A percentile compares a stretch with the other conserved stretches of the same genome.
phyloP scores from a whole-genome alignment of 2,888 invertebrate genomes.

The Halocaridina rubra region DNA sequence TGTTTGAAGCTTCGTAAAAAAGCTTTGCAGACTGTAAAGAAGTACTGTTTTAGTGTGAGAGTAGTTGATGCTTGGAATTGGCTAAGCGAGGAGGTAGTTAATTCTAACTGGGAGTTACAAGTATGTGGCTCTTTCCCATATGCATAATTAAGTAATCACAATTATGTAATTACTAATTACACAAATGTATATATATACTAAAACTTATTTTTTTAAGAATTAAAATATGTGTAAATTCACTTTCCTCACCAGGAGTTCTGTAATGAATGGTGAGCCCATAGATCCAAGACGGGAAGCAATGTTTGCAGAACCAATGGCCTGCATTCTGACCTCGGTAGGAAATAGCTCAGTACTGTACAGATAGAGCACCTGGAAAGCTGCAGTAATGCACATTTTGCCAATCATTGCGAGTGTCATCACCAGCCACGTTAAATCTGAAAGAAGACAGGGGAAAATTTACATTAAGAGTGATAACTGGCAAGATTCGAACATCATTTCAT shows the following conservation, averaged over 20 bases:
- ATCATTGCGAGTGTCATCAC: slow-evolving; percentile 48
- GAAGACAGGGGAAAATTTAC: neutral
- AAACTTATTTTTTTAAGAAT: too few species aligned
- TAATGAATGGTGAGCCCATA: slow-evolving; percentile 54
- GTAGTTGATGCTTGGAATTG: too few species aligned
- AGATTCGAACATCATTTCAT: neutral
- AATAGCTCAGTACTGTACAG: slow-evolving; percentile 51
- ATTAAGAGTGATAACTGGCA: neutral
- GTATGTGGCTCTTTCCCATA: too few species aligned
- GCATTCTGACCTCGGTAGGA: slow-evolving; percentile 55
- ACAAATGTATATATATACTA: too few species aligned
- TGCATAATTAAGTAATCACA: too few species aligned
- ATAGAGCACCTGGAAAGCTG: slow-evolving; percentile 48
- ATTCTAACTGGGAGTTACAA: too few species aligned
- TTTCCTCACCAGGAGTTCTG: slow-evolving; percentile 54
- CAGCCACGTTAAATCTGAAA: slow-evolving; percentile 36
- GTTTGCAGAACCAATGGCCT: slow-evolving; percentile 28
- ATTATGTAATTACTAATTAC: too few species aligned
- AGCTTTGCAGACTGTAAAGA: too few species aligned
- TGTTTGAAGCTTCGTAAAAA: too few species aligned
- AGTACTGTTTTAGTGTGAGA: too few species aligned
- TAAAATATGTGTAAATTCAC: too few species aligned
- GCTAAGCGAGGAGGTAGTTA: too few species aligned
- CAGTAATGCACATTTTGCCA: slow-evolving; percentile 53
- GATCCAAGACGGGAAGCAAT: slow-evolving; percentile 42